Evolutionary conservation across 2,888 invertebrate genomes (phyloP).

Genomic region (Escarpia spicata): DNA sequence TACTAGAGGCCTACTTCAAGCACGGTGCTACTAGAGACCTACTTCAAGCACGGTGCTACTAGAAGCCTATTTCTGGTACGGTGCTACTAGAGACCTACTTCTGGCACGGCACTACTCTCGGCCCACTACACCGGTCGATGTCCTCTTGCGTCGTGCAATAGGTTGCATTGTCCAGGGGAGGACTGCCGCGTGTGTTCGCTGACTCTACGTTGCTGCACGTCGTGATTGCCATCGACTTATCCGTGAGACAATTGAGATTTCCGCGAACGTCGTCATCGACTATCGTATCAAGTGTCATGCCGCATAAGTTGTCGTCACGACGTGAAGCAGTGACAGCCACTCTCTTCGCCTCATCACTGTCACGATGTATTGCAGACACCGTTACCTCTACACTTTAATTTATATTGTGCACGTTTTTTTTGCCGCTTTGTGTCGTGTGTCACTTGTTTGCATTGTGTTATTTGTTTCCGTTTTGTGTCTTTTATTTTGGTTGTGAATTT

Average conservation of each 20-base stretch:
- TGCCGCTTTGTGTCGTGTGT: not conserved
- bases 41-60: too few species aligned
- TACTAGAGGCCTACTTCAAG: too few species aligned
- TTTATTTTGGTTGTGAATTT: not conserved
- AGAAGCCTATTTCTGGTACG: too few species aligned
- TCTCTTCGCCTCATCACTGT: not conserved
- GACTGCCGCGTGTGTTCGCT: not conserved
- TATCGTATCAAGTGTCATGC: not conserved
- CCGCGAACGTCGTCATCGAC: not conserved
- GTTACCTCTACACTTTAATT: not conserved
- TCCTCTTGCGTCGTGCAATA: too few species aligned
- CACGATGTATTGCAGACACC: not conserved
- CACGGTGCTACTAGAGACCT: too few species aligned
- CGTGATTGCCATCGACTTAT: not conserved
- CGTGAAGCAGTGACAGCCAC: too few species aligned
- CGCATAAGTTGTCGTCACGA: not conserved
- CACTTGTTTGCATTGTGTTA: not conserved
- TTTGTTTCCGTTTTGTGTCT: not conserved
- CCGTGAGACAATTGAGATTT: slow-evolving; percentile 1
- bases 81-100: too few species aligned
- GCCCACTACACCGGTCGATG: too few species aligned
- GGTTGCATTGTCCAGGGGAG: too few species aligned
- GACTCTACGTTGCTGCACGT: not conserved
- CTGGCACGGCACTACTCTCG: too few species aligned
- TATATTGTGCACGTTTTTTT: not conserved